Percentiles rank a stretch among this genome's conserved stretches.
phyloP scores from a whole-genome alignment of 2,888 invertebrate genomes.

The Eristalis pertinax region DNA sequence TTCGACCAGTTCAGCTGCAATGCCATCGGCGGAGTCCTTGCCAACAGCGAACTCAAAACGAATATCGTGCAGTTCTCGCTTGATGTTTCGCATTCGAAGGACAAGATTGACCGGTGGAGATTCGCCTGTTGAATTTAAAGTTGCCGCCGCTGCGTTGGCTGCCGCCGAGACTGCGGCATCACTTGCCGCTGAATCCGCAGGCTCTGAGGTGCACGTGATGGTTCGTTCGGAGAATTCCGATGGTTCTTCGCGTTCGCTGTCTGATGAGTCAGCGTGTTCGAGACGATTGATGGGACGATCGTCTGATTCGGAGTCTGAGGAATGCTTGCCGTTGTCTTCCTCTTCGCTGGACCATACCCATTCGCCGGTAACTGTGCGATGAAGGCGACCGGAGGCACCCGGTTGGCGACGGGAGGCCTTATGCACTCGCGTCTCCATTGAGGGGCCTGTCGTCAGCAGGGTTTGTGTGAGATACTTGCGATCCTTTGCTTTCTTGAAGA shows the following conservation, averaged over 20 bases:
- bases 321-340: slow-evolving; percentile 86
- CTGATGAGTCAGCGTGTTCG: slow-evolving; percentile 84
- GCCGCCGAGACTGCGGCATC: slow-evolving; percentile 57
- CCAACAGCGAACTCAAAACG: slow-evolving; percentile 97
- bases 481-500: slow-evolving; percentile 98
- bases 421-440: slow-evolving; percentile 93
- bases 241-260: slow-evolving; percentile 83
- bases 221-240: slow-evolving; percentile 81
- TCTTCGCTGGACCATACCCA: slow-evolving; percentile 99
- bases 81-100: slow-evolving; percentile 93
- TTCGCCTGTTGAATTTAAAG: slow-evolving; percentile 77
- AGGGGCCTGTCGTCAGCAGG: slow-evolving; percentile 92
- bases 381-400: slow-evolving; percentile 91
- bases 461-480: slow-evolving; percentile 93
- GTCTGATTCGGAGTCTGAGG: slow-evolving; percentile 83
- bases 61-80: slow-evolving; percentile 97
- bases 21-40: slow-evolving; percentile 94
- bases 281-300: slow-evolving; percentile 85
- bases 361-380: slow-evolving; percentile 97
- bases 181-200: slow-evolving; percentile 75
- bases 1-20: slow-evolving; percentile 95
- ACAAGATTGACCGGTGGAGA: slow-evolving; percentile 88
- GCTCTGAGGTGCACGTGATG: slow-evolving; percentile 81
- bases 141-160: slow-evolving; percentile 59
- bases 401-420: slow-evolving; percentile 92